Conservation (phyloP, 2,797 vertebrate genomes). For the Borostomias antarcticus region DNA sequence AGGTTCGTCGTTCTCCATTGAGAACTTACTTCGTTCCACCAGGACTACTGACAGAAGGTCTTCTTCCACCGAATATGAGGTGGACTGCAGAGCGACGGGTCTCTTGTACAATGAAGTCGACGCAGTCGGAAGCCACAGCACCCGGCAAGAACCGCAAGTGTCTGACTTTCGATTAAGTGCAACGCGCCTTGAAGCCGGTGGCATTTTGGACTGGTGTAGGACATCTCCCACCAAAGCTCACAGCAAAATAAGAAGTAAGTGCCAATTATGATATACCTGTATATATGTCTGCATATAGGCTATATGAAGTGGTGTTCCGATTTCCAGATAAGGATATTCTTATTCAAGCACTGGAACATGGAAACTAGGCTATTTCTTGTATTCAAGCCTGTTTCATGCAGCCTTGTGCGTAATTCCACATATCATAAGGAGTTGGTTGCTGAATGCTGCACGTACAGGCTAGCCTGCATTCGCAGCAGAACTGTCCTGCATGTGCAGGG, state of each 20-base stretch:
- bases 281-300: neutral
- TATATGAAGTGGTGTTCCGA: too few relatives aligned
- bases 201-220: constrained; percentile 65
- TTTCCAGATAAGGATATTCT: too few relatives aligned
- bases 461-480: neutral
- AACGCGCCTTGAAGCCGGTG: constrained; percentile 50
- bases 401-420: too few relatives aligned
- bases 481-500: too few relatives aligned
- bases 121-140: constrained; percentile 34
- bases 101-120: constrained; percentile 33
- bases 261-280: neutral
- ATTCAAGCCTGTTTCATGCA: too few relatives aligned
- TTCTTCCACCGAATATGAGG: constrained; percentile 28
- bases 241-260: constrained; percentile 80
- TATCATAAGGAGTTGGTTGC: too few relatives aligned
- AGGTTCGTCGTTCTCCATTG: constrained; percentile 86
- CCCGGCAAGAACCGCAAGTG: constrained; percentile 44
- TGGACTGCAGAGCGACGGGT: constrained; percentile 21
- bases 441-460: too few relatives aligned
- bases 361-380: too few relatives aligned
- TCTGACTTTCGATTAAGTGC: constrained; percentile 47
- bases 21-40: constrained; percentile 80
- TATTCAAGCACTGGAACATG: too few relatives aligned
- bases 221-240: constrained; percentile 60
- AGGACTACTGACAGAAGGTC: constrained; percentile 44